Base-by-base conservation (phyloP, 2,797 vertebrate genomes). In the Mastacembelus armatus region DNA sequence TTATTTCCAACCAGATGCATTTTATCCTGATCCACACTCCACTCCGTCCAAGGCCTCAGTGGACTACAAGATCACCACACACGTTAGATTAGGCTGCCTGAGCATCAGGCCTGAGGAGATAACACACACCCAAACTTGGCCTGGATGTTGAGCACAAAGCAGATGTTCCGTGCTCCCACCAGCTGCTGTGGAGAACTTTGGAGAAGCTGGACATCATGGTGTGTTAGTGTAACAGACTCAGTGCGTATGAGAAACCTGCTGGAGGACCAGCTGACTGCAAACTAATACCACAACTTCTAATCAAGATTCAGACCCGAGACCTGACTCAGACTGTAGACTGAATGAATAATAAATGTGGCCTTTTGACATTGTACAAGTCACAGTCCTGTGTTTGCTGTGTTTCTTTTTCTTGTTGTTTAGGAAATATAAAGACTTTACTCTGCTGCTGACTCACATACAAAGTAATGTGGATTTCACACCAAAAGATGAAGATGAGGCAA, bases 111-210 rank as follows among this genome's bases (percentile, higher is more conserved):
- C 76, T 42, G 39, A 77, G 71, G 59, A 69, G 71, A 60, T 72
- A 49, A 72, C 76, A 65, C 73, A 75, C 57, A 66, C 27, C 63
- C 62, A 68, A 64, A 72, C 64, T 74, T 78, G 70, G 80, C 72
- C 74, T 61, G 78, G 77, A 67, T 26, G 57, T 35, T 45, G 52
- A 69, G 61, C 47, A 78, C 45, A 67, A 68, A 78, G 66, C 88
- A 90, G 85, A 85, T 89, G 89, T 85, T 80, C 43, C 14, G 48
- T 81, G 75, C 74, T 77, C 73, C 70, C 72, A 77, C 33, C 89
- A 88, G 87, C 74, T 88, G 85, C 74, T 60, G 33, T 26, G 45
- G 63, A 84, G 67, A 81, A 87, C 79, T 79, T 59, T 80, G 57
- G 56, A 80, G 68, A 59, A 85, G 70, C 71, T 62, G 60, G 54